Evolutionary conservation across 2,888 invertebrate genomes (phyloP), one percentile per base, ranked within the genome.

Genomic region (Agriopis leucophaearia): DNA sequence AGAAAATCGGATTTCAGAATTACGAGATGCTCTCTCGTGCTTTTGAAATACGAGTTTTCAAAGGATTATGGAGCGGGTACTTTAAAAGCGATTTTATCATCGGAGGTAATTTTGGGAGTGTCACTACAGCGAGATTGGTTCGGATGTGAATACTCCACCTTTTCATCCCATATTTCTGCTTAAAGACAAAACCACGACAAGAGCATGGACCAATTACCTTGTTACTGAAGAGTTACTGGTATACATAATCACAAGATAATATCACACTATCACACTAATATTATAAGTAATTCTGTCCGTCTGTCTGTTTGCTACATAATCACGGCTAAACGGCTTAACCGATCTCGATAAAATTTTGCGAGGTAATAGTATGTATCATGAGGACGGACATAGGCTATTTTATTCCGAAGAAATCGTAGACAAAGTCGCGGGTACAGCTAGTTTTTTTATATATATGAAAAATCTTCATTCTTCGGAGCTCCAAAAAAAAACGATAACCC

Each of bases 1-100:
- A 73, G 70, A 78, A 73, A 74, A 72, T 74, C 65, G 52, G 51
- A 54, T 66, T 72, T 73, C 62, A 60, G 50, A 70, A 64, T 72
- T 64, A 67, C 47, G 63, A 64, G 58, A 67, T 60, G 51, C 65
- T 63, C 69, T 69, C 50, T 62, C 58, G 57, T 62, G 44, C 51
- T 52, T 65, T 63, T 58, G 62, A 55, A 55, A 63, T 69, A 50
- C 58, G 61, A 69, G 62, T 62, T 66, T 69, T 68, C 16, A 18
- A 51, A 60, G 64, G 44, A 64, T 45, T 60, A 60, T 35, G 60
- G 47, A 59, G 68, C 50, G 51, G 64, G 56, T 59, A 42, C 4
- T 62, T 38, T 58, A 58, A 52, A 67, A 67, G 62, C 42, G 36
- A 62, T 67, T 58, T 42, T 48, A 35, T 67, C 57, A 40, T 18